Base-by-base conservation (phyloP, 2,113 vertebrate genomes). In the Apteryx owenii region DNA sequence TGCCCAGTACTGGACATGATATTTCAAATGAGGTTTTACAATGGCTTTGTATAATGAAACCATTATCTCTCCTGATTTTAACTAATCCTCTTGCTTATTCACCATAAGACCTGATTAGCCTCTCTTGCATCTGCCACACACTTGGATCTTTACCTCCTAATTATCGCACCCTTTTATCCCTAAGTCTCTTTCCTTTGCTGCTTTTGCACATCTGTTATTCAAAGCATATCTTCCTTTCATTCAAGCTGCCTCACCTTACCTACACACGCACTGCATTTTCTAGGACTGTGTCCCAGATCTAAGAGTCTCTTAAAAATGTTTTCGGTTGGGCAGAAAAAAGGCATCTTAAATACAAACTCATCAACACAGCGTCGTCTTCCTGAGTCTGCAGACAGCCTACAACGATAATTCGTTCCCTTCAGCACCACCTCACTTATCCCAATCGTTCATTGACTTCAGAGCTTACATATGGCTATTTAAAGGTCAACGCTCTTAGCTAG, bases 21-120 rank as follows among this genome's bases (percentile, higher is more conserved):
- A 31, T 75, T 93, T 70, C 82, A 75, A 79, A 75, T 28, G 82
- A 64, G 82, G 23, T 93, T 90, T 93, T 82, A 64, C 66, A 83
- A 65, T 46, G 62, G 79, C 88, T 90, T 91, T 93, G 84, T 66
- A 25, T 29, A 88, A 85, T 38, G n/a, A 83, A 76, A 44, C 73
- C 69, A 25, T 81, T 88, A 68, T 85, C 75, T 44, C 42, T 40
- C 62, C 53, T 10, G 68, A 85, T 88, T 88, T 54, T 29, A 84
- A 48, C 88, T 93, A 93, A 95, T 95, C 94, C 94, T 44, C 88
- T 88, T 50, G 91, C 82, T 93, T 73, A 75, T 73, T 86, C 40
- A 0, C 87, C 42, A 0, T 58, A 83, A 95, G 82, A 87, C 90
- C 72, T 58, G 86, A 95, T 87, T 87, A 95, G 72, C 90, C 86